Base-by-base conservation (phyloP, 2,113 vertebrate genomes). In the Aphelocoma coerulescens region DNA sequence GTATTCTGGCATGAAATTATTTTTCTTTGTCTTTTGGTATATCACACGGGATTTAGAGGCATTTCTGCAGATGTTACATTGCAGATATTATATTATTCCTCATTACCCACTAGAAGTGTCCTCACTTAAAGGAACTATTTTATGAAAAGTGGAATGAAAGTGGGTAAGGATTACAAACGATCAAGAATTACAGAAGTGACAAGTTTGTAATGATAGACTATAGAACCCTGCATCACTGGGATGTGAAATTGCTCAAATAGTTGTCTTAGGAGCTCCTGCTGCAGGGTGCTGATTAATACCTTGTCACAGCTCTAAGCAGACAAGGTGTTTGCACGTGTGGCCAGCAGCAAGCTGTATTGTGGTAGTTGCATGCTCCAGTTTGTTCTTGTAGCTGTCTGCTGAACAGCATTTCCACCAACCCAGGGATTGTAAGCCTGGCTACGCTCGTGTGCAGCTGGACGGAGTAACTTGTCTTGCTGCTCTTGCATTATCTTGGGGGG, bases 401-500 rank as follows among this genome's bases (percentile, higher is more conserved):
- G 32, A 77, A 4, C 43, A 85, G 39, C 30, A 18, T 41, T 66
- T 79, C 58, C 32, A 28, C 55, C 66, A 39, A 11, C 12, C 13
- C n/a, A 49, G 63, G 48, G 35, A 11, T 2, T 5, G 21, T 33
- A 28, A 82, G 22, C 43, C 66, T 66, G 54, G 37, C 51, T 77
- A 7, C 6, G 1, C 4, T 54, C 0, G 0, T 33, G 8, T 73
- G 67, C 27, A 83, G 35, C 57, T 67, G 71, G 15, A 39, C 54
- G 63, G 37, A 17, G 14, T 65, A 39, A 46, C 59, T 89, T 73
- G 43, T 46, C 28, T 32, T 81, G 35, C 41, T 71, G 46, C 13
- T 86, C 13, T 73, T 52, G 1, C 24, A 14, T 74, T 41, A 8
- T 37, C 10, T 12, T 54, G 22, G 1, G 4, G 41, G 35, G 23